Conservation (phyloP, 2,797 vertebrate species). For the Galaxias olidus region DNA sequence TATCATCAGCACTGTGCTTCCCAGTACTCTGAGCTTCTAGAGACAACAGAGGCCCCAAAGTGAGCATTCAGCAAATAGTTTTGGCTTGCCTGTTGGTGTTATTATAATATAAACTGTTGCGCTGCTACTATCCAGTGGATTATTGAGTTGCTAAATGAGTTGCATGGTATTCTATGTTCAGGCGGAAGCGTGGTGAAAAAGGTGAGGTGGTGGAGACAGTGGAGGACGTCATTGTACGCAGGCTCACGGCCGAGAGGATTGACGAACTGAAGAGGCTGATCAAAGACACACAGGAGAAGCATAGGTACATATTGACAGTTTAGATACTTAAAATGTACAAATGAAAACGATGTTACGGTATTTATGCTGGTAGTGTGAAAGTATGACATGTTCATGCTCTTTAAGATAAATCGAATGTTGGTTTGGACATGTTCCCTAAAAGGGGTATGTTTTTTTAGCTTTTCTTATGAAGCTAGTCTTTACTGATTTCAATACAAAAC, state of each 20-base stretch:
- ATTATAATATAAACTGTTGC: too few species aligned
- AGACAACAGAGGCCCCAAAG: conserved; percentile 95
- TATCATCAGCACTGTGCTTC: conserved; percentile 89
- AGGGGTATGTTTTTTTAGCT: too few species aligned
- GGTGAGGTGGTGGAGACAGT: conserved; percentile 96
- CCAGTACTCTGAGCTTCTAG: conserved; percentile 94
- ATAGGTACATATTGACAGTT: conserved; percentile 76
- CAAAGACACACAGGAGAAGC: conserved; percentile 93
- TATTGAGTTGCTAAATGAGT: background rate
- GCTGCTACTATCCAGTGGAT: too few species aligned
- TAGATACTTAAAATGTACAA: too few species aligned
- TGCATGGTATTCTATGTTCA: conserved; percentile 48
- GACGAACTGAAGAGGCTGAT: conserved; percentile 92
- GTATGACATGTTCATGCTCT: too few species aligned
- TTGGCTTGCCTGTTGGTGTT: background rate
- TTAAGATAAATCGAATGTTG: too few species aligned
- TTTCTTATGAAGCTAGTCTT: too few species aligned
- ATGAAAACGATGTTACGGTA: too few species aligned
- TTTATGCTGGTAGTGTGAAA: too few species aligned
- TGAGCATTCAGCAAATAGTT: conserved; percentile 64
- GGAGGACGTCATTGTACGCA: conserved; percentile 94
- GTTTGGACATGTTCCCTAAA: too few species aligned
- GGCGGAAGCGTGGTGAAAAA: conserved; percentile 93
- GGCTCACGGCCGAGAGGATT: conserved; percentile 91
- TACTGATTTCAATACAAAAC: too few species aligned